Evolutionary conservation across 2,113 vertebrate species (phyloP), one percentile per base, ranked within the genome.

Genomic region (Catharus bicknelli): DNA sequence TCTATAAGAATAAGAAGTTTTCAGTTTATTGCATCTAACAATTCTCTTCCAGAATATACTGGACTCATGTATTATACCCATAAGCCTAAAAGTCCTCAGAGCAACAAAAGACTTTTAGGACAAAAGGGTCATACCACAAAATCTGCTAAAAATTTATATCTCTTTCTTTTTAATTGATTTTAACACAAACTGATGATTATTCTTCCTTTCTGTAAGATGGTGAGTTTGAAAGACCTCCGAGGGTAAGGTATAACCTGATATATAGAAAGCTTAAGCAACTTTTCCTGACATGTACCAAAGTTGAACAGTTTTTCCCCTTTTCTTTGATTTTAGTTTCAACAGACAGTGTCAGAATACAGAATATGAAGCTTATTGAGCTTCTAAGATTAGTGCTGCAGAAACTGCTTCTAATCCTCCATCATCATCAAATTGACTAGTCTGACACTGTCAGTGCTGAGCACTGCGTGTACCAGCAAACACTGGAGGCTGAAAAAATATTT

Each of bases 381-480:
- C 72, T 88, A 43, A 80, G 67, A 90, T 91, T 78, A 93, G 77
- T 83, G 70, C 29, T 2, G 63, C 70, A 95, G 90, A 88, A 95
- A 69, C 67, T 83, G 26, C 50, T 93, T 87, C 67, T 97, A 96
- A 96, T 95, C 92, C 85, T 86, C 77, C 63, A 53, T 93, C 93
- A 89, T 78, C 43, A 6, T 93, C 53, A 93, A 91, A 95, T 10
- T 93, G 89, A 91, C 82, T 95, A 42, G 51, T 68, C 73, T 91
- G 74, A 94, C 83, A 47, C 19, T 91, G 87, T 93, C 87, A 87
- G 48, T 67, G 43, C 43, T 91, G 63, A 94, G 74, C 58, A 47
- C 9, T n/a, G 59, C 38, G 48, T 42, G 36, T 83, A 78, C 59
- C 36, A 75, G 50, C 48, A 87, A 86, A 83, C 42, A 80, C 10